Evolutionary conservation across 2,888 invertebrate genomes (phyloP), one percentile per base, ranked within the genome.

Genomic region (Laspeyria flexula): DNA sequence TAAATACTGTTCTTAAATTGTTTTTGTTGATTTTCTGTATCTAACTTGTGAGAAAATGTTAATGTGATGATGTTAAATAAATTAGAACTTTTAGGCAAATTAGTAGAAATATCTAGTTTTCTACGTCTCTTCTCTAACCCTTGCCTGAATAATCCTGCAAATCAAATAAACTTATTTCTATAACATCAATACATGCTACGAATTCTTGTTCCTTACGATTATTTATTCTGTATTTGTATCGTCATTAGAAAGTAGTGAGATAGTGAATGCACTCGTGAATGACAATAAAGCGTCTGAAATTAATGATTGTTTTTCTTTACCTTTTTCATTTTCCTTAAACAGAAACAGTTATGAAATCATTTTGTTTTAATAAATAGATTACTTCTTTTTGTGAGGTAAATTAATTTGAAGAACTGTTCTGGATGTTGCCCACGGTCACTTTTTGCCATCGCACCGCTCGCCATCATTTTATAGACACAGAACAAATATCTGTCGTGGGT

Each of bases 181-280:
- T 54, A 61, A 47, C 49, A 49, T 57, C 29, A 41, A 43, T 39
- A 25, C 33, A 37, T 43, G 38, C 47, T 55, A 39, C 25, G 16
- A 27, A 43, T 59, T 41, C 49, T 52, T 55, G 41, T 46, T 11
- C 11, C 1, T 30, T 56, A 18, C 18, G 2, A 25, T 25, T 6
- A 60, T 43, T 54, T 57, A 57, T 58, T 70, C 65, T 67, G 58
- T 66, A 75, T 65, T 52, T 72, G 66, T 73, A 67, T 63, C 53
- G 21, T 63, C 31, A 62, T 71, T 69, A 68, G 77, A 75, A 60
- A 57, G 73, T 83, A 81, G 81, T 60, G 64, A 64, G 64, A 69
- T 85, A 85, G 86, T 71, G 73, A 78, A 77, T 83, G 90, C 90
- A 90, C 89, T 86, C 82, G 90, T 91, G 91, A 86, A 90, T 88